Percentiles rank a stretch among this genome's conserved stretches.
Evolutionary conservation across 2,797 vertebrate genomes (phyloP).

Genomic region (Sebastes trivittatus): DNA sequence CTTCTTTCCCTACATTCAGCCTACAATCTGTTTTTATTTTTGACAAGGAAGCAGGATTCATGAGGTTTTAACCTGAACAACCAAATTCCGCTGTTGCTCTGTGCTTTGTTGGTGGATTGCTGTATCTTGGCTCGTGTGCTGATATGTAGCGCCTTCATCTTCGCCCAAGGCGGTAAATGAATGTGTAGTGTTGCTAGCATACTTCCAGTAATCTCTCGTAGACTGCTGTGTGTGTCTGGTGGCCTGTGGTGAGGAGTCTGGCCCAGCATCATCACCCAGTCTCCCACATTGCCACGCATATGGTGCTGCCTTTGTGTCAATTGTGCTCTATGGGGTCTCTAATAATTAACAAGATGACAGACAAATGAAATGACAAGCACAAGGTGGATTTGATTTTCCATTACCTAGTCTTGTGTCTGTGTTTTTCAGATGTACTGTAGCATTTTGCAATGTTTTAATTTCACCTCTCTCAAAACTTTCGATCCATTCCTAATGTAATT

Average conservation of each 20-base stretch:
- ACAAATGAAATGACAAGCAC: constrained; percentile 65
- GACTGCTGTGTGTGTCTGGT: constrained; percentile 75
- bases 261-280: constrained; percentile 68
- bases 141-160: constrained; percentile 40
- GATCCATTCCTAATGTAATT: background rate
- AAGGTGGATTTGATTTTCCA: constrained; percentile 49
- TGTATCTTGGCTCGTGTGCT: constrained; percentile 12
- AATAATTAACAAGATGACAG: constrained; percentile 81
- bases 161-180: constrained; percentile 49
- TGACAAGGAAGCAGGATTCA: background rate
- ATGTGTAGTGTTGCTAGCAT: constrained; percentile 58
- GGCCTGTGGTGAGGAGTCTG: constrained; percentile 74
- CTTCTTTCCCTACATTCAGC: background rate
- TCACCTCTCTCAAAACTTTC: background rate
- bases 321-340: constrained; percentile 70
- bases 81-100: background rate
- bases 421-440: background rate
- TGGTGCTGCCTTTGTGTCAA: constrained; percentile 73
- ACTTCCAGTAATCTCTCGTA: constrained; percentile 62
- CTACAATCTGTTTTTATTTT: background rate
- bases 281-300: constrained; percentile 73
- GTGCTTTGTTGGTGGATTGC: background rate
- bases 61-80: background rate
- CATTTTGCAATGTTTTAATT: constrained; percentile 17
- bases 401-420: constrained; percentile 10